Evolutionary conservation across 2,797 vertebrate genomes (phyloP), one percentile per base, ranked within the genome.

Genomic region (Glyptemys insculpta): DNA sequence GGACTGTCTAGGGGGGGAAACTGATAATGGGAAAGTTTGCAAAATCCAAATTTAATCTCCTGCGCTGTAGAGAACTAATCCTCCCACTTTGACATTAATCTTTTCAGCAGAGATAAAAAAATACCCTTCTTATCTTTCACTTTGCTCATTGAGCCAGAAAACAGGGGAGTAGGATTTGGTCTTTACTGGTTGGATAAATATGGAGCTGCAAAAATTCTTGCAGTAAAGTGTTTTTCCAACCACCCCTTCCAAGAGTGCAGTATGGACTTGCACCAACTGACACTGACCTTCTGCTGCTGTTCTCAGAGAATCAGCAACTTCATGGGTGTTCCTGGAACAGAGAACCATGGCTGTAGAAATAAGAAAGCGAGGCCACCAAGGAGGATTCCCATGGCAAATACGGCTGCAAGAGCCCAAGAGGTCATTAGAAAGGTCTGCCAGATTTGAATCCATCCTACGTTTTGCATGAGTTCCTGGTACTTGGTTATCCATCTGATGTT

Each of bases 1-100:
- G 47, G 80, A 90, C 59, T 62, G 56, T 79, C n/a, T 79, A 68
- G 50, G 82, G 87, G 25, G 88, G 57, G 84, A 94, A 92, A 85
- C 56, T 0, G 23, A 86, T 96, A 94, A 94, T 94, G 91, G 85
- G 74, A 89, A 96, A 96, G 85, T 94, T 95, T 96, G 82, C 89
- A 94, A 94, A 94, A 95, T 91, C 91, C 93, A 91, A 89, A 94
- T 54, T 27, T 96, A 96, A 97, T 96, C 95, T 96, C 95, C 85
- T 86, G 92, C 14, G 0, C 94, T 81, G 91, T 78, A 92, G 88
- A 91, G 90, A 95, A 97, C 76, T 97, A 97, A 97, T 96, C 97
- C 93, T 94, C 86, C 29, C 12, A 27, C 94, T 91, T 89, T 97
- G 94, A 93, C 96, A 83, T 89, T 91, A 97, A 95, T 97, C 97